A percentile compares a stretch with the other conserved stretches of the same genome.
Conservation (phyloP, 2,888 invertebrate genomes). For the Smittia sp. region DNA sequence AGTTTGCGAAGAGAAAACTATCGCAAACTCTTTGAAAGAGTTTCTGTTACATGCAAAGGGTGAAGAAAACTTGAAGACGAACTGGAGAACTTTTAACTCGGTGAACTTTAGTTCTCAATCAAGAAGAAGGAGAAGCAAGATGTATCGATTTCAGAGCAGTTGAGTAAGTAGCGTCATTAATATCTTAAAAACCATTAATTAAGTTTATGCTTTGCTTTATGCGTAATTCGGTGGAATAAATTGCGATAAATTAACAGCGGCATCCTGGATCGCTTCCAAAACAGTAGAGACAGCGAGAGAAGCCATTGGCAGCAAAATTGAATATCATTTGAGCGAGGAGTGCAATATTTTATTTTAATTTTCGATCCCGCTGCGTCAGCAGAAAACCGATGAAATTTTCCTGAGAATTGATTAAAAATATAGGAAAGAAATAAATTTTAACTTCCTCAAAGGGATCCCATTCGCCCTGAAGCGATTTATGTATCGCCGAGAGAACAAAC, state of each 20-base stretch:
- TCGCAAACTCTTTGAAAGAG: neutral
- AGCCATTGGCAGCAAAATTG: neutral
- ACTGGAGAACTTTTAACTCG: neutral
- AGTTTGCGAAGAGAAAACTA: neutral
- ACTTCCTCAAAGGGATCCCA: too few species aligned
- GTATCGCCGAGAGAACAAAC: too few species aligned
- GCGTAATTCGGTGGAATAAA: neutral
- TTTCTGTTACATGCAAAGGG: neutral
- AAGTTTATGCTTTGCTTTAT: neutral
- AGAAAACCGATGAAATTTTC: too few species aligned
- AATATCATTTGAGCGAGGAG: too few species aligned
- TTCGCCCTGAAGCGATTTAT: too few species aligned
- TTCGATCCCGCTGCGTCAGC: too few species aligned
- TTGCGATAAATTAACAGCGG: neutral
- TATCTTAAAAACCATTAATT: neutral
- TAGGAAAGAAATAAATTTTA: too few species aligned
- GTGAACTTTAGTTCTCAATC: neutral
- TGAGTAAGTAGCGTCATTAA: neutral
- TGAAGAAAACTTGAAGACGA: neutral
- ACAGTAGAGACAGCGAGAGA: neutral
- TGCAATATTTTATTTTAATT: too few species aligned
- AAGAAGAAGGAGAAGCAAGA: neutral
- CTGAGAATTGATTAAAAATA: too few species aligned
- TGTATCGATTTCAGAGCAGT: neutral
- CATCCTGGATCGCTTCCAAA: neutral